Evolutionary conservation across 1,140 invertebrate species (phyloP).

Genomic region (Caenorhabditis remanei): DNA sequence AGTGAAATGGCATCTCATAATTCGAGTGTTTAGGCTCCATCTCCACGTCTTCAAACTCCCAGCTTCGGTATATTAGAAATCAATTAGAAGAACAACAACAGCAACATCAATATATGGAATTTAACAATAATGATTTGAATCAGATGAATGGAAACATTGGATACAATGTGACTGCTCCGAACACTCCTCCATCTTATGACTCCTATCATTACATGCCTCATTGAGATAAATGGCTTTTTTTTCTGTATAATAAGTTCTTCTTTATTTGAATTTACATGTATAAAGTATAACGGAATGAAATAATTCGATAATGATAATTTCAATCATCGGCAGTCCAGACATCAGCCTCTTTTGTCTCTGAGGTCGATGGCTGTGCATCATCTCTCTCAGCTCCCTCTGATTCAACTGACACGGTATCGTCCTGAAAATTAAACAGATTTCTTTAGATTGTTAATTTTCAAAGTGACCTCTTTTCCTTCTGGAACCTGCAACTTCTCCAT

Average conservation of each 20-base stretch:
- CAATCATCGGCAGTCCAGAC: conserved; percentile 39
- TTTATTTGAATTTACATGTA: not conserved
- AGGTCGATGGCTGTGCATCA: not conserved
- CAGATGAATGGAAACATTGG: not conserved
- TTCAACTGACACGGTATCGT: not conserved
- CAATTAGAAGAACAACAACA: not conserved
- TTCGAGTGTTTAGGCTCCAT: not conserved
- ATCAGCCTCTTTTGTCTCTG: conserved; percentile 8
- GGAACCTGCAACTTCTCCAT: conserved; percentile 27
- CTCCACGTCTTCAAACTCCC: not conserved
- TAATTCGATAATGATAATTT: not conserved
- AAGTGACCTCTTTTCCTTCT: not conserved
- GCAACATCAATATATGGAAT: conserved; percentile 21
- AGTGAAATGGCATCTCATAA: no score
- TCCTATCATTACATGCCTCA: conserved; percentile 8
- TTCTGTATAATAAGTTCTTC: not conserved
- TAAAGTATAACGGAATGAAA: not conserved
- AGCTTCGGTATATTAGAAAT: conserved; percentile 4
- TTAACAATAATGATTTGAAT: conserved; percentile 16
- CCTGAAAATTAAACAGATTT: not conserved
- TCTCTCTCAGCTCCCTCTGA: not conserved
- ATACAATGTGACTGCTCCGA: not conserved
- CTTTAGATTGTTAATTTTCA: not conserved
- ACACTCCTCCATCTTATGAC: not conserved
- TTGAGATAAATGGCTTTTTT: not conserved